Conservation (phyloP, 2,113 vertebrate species). For the Recurvirostra avosetta region DNA sequence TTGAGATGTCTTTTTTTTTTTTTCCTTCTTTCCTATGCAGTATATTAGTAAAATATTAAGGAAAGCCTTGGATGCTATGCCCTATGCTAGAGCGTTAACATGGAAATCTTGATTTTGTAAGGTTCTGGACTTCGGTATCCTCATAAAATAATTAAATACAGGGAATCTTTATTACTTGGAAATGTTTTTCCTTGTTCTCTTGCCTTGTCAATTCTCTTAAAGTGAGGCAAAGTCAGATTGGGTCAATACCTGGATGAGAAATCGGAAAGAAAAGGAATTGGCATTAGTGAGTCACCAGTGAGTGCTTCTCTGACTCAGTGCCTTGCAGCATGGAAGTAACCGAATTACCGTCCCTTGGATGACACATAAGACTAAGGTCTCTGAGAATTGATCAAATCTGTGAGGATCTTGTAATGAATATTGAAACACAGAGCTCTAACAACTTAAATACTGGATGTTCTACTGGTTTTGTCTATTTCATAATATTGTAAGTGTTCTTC, state of each 20-base stretch:
- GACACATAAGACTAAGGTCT: background rate
- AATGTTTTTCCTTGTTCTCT: background rate
- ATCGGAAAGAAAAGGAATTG: background rate
- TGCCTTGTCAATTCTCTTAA: background rate
- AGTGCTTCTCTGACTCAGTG: background rate
- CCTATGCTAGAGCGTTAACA: background rate
- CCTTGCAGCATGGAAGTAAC: background rate
- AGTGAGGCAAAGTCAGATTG: background rate
- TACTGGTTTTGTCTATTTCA: background rate
- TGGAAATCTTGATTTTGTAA: background rate
- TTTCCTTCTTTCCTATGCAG: background rate
- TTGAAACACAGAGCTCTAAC: background rate
- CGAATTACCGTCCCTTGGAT: background rate
- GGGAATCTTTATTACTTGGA: background rate
- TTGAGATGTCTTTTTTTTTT: background rate
- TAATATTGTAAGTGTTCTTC: background rate
- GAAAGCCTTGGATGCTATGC: background rate
- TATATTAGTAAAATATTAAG: background rate
- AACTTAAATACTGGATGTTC: background rate
- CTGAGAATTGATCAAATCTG: background rate
- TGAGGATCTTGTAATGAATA: background rate
- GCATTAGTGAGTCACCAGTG: background rate
- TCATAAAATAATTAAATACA: background rate
- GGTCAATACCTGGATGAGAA: background rate
- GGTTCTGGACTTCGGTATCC: background rate